Evolutionary conservation across 2,113 vertebrate species (phyloP), one percentile per base, ranked within the genome.

Genomic region (Scartelaos histophorus): DNA sequence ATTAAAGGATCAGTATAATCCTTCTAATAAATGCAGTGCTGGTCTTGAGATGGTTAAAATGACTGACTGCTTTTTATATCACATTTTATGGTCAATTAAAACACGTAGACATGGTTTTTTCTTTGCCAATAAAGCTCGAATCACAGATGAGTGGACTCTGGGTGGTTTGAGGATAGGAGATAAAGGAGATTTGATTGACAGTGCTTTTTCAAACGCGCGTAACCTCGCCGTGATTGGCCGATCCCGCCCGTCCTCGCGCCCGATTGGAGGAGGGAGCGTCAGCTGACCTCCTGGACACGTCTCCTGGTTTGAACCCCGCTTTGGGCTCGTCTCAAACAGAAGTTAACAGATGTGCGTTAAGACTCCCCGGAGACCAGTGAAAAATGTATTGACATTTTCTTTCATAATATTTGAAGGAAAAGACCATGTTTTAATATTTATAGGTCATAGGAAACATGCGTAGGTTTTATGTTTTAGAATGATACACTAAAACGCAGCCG

Each of bases 281-380:
- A 61, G 25, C 58, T 61, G 58, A 61, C 25, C 58, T 61, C 25
- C 16, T 34, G 25, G 25, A 17, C 15, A 7, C 15, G 25, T 61
- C 56, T 58, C 56, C 22, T 58, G 10, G 56, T 25, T 15, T 58
- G 56, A 58, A 58, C 53, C 21, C 53, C 2, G 53, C 19, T 56
- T 22, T 29, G 13, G 24, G 13, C 15, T 3, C 15, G 24, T 34
- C 16, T 34, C 25, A 34, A 61, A 61, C 15, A 34, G 24, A 61
- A 17, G 58, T 61, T 61, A 61, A 61, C 58, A 61, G 58, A 61
- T 61, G 58, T 61, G 25, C 24, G 2, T 61, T 61, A 34, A 7
- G 15, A 34, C 9, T 19, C 25, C 25, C 58, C 7, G 3, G 16
- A 61, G 25, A 61, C 58, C 0, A 7, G 7, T 34, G 7, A 61